Conservation (phyloP, 2,113 vertebrate genomes). For the Corapipo altera region DNA sequence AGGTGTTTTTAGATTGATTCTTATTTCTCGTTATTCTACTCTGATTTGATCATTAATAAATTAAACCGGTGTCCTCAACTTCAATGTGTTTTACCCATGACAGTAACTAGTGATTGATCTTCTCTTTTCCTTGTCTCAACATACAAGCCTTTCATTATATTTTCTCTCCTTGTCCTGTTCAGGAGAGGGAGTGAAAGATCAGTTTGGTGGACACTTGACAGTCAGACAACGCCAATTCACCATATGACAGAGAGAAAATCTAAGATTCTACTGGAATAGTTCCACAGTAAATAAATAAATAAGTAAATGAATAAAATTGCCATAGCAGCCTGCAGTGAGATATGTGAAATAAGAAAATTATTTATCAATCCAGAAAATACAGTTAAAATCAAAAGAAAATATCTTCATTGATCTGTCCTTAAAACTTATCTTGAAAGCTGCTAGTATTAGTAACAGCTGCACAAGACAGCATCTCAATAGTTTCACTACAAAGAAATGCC, state of each 20-base stretch:
- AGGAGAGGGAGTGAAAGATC: not conserved
- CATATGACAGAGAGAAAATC: not conserved
- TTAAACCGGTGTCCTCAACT: not conserved
- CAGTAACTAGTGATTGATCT: not conserved
- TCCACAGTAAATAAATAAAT: not conserved
- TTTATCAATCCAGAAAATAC: not conserved
- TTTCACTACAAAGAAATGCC: not conserved
- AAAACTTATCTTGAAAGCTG: not conserved
- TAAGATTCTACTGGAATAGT: not conserved
- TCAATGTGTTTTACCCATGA: not conserved
- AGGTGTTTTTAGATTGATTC: not conserved
- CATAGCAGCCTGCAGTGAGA: not conserved
- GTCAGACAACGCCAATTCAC: not conserved
- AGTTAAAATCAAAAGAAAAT: not conserved
- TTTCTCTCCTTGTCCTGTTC: not conserved
- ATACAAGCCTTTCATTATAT: not conserved
- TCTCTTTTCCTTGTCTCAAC: not conserved
- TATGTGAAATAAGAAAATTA: not conserved
- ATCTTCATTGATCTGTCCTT: not conserved
- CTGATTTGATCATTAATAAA: not conserved
- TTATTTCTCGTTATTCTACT: not conserved
- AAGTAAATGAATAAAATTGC: not conserved
- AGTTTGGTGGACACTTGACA: rapidly evolving
- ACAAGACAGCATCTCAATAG: not conserved
- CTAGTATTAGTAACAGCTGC: not conserved